These are phyloP conservation scores for Peromyscus aztecus DNA, from an alignment of 2,797 vertebrate species.

Conservation along the genomic window DNA sequence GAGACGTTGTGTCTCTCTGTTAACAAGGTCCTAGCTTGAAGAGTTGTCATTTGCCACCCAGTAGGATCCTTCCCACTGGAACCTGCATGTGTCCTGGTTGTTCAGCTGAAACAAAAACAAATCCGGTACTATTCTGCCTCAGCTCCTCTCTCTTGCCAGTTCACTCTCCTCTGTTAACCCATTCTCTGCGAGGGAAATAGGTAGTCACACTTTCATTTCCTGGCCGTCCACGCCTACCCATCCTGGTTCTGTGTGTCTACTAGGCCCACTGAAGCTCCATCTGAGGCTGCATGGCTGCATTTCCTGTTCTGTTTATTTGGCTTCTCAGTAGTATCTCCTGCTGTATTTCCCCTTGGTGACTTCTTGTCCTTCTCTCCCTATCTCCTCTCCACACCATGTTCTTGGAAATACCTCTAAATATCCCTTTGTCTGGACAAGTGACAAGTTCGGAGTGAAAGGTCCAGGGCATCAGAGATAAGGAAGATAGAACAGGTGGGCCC, in stretches of 20 bases:
- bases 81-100: neutral
- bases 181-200: neutral
- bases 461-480: too few relatives aligned
- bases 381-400: neutral
- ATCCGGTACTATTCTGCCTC: neutral
- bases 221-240: neutral
- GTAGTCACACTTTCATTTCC: neutral
- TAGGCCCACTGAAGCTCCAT: neutral
- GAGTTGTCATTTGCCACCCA: neutral
- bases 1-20: neutral
- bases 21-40: neutral
- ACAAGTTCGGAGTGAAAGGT: neutral
- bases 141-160: neutral
- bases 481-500: neutral
- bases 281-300: accelerated
- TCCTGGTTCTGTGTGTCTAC: neutral
- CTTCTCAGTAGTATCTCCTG: too few relatives aligned
- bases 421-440: neutral
- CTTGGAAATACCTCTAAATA: neutral
- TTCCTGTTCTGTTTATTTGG: neutral
- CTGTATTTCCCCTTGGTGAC: neutral
- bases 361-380: neutral
- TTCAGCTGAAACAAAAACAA: neutral
- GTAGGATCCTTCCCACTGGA: neutral
- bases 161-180: neutral